These are phyloP conservation scores for Harpagifer antarcticus DNA, from an alignment of 2,797 vertebrate genomes.

Conservation along the genomic window DNA sequence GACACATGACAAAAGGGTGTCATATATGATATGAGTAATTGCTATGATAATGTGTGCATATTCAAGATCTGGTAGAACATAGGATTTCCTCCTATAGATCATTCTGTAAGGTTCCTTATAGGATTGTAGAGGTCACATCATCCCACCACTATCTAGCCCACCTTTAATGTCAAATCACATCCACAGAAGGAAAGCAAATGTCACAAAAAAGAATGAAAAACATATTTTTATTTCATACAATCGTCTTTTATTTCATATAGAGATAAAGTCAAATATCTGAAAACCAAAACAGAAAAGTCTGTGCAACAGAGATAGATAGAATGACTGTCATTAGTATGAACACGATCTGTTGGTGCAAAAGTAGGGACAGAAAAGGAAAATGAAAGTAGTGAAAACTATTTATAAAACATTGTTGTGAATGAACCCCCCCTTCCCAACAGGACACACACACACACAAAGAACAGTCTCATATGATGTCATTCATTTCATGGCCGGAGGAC, in stretches of 20 bases:
- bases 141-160: neutral
- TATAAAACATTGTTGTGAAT: conserved; percentile 2
- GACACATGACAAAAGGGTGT: too few species aligned
- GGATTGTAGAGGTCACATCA: neutral
- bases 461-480: neutral
- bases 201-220: conserved; percentile 9
- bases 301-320: conserved; percentile 60
- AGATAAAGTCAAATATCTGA: conserved; percentile 75
- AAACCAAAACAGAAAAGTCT: conserved; percentile 70
- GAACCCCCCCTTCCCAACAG: conserved; percentile 7
- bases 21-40: neutral
- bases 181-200: neutral
- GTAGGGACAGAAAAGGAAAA: conserved; percentile 30
- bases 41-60: neutral
- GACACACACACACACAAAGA: neutral
- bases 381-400: conserved; percentile 15
- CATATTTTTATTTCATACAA: conserved; percentile 53
- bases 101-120: neutral
- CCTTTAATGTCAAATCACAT: neutral
- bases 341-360: conserved; percentile 51
- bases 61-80: neutral
- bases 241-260: conserved; percentile 74
- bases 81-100: neutral
- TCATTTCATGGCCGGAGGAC: neutral
- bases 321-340: conserved; percentile 44